These are phyloP conservation scores for Eunapius fragilis DNA, from an alignment of 37 sponge, comb jelly and placozoan genomes.

Conservation along the genomic window DNA sequence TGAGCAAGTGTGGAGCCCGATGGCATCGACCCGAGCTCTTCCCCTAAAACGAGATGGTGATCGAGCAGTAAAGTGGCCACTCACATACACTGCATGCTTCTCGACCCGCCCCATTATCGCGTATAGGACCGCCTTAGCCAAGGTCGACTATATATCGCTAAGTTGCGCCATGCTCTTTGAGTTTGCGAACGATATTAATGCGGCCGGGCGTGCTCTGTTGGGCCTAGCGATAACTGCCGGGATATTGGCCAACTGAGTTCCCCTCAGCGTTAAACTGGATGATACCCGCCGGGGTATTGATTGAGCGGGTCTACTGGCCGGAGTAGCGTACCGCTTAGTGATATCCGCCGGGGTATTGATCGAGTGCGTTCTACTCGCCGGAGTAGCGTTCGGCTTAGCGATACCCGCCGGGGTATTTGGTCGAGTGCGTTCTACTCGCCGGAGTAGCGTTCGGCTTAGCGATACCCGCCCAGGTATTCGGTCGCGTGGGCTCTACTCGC, in stretches of 20 bases:
- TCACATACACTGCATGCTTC: not conserved
- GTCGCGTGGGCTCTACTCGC: too few species aligned
- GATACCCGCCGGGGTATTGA: not conserved
- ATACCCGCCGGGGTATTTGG: too few species aligned
- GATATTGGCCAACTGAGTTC: not conserved
- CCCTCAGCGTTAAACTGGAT: not conserved
- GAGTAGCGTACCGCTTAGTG: not conserved
- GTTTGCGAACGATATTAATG: not conserved
- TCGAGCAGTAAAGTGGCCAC: not conserved
- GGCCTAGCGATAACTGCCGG: not conserved
- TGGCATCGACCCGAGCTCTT: not conserved
- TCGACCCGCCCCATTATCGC: not conserved
- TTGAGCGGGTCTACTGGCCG: not conserved
- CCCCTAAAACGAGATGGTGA: not conserved
- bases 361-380: not conserved
- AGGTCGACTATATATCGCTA: too few species aligned
- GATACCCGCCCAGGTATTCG: too few species aligned
- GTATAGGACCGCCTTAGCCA: not conserved
- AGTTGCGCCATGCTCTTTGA: too few species aligned
- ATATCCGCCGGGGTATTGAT: conserved; percentile 3
- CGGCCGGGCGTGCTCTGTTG: not conserved
- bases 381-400: too few species aligned
- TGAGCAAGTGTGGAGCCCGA: not conserved
- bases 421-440: too few species aligned
- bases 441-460: too few species aligned